These are phyloP conservation scores for Zhengitettix transpicula DNA, from an alignment of 2,888 invertebrate genomes.

Conservation along the genomic window DNA sequence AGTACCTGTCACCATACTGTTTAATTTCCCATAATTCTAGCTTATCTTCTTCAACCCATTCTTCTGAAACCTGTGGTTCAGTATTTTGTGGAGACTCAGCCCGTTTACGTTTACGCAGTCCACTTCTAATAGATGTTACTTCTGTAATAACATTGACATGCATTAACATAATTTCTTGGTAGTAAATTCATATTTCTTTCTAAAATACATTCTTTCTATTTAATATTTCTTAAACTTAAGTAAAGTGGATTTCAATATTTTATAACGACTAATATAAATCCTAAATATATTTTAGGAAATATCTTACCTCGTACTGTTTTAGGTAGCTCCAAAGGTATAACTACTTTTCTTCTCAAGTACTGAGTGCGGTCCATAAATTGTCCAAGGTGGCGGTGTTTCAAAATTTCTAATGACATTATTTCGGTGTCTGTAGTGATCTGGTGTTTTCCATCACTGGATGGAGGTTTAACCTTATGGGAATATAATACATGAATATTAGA, in stretches of 20 bases:
- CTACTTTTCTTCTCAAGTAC: constrained; percentile 82
- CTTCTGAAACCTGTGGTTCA: constrained; percentile 86
- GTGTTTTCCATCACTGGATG: constrained; percentile 70
- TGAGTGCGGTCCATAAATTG: constrained; percentile 79
- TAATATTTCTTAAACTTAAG: not conserved
- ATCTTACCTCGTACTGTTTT: constrained; percentile 65
- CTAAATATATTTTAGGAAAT: not conserved
- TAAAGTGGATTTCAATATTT: not conserved
- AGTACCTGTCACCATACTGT: constrained; percentile 68
- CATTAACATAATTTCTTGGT: no score
- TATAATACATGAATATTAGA: not conserved
- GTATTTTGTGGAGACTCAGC: constrained; percentile 89
- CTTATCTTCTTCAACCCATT: constrained; percentile 93
- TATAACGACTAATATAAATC: not conserved
- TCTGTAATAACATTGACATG: constrained; percentile 33
- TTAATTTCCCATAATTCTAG: constrained; percentile 94
- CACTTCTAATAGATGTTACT: constrained; percentile 87
- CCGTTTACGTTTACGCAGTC: constrained; percentile 78
- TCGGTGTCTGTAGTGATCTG: constrained; percentile 93
- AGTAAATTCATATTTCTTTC: no score
- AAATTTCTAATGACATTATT: constrained; percentile 78
- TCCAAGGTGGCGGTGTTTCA: constrained; percentile 77
- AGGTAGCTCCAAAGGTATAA: constrained; percentile 84
- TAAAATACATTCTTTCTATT: constrained; percentile 1
- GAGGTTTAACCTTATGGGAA: constrained; percentile 42